These are phyloP conservation scores for Macroramphosus scolopax DNA, from an alignment of 2,797 vertebrate genomes.

Conservation along the genomic window DNA sequence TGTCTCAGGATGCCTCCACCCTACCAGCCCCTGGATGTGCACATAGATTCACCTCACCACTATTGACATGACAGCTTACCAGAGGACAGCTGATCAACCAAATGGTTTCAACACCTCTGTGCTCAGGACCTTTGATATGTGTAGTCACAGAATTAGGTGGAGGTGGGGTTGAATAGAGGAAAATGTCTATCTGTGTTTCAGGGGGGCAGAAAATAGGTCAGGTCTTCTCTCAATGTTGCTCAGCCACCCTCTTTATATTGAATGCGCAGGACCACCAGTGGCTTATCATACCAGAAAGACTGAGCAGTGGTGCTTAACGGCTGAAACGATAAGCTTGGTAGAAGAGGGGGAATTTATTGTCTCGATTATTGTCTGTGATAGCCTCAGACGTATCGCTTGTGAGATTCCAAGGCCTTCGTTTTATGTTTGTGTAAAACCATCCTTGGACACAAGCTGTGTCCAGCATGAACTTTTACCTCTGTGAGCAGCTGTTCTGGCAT, in stretches of 20 bases:
- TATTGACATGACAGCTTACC: no score
- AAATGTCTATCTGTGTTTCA: constrained; percentile 4
- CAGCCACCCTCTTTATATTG: constrained; percentile 16
- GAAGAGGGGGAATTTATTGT: constrained; percentile 25
- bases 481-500: no score
- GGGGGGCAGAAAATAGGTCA: constrained; percentile 8
- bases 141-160: constrained; percentile 1
- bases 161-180: neutral
- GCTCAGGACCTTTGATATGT: constrained; percentile 1
- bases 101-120: constrained; percentile 29
- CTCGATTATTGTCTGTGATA: constrained; percentile 11
- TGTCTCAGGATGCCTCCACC: constrained; percentile 32
- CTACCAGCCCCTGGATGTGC: constrained; percentile 17
- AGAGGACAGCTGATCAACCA: constrained; percentile 24
- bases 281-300: constrained; percentile 26
- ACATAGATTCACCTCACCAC: constrained; percentile 12
- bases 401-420: no score
- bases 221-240: constrained; percentile 2
- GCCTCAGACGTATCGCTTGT: no score
- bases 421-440: no score
- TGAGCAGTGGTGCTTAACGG: constrained; percentile 12
- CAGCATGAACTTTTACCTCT: no score
- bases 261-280: neutral
- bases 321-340: constrained; percentile 25
- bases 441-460: no score